phyloP scores from a whole-genome alignment of 2,113 vertebrate species.

The Genyomyrus donnyi region DNA sequence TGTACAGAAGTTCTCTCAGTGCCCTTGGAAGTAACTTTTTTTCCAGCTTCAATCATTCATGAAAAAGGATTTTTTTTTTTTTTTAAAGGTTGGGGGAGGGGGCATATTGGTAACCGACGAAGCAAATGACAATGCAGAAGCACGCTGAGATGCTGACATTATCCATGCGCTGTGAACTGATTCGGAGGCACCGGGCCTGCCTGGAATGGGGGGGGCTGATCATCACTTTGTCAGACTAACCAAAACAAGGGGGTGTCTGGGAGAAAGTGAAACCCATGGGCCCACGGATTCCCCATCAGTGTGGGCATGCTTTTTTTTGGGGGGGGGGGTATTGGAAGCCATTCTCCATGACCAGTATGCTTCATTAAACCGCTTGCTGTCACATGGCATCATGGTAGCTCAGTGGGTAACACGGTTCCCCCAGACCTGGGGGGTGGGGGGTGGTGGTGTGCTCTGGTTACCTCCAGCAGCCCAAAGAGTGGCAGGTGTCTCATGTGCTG shows the following conservation, averaged over 20 bases:
- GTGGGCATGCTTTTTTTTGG: not conserved
- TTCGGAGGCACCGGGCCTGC: not conserved
- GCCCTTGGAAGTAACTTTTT: constrained; percentile 10
- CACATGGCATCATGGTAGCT: not conserved
- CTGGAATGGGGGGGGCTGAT: not conserved
- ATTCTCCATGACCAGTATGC: not conserved
- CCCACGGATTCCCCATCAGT: not conserved
- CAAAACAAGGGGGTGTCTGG: not conserved
- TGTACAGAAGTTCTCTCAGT: constrained; percentile 15
- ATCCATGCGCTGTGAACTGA: not conserved
- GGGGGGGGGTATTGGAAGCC: not conserved
- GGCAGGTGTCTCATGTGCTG: not conserved
- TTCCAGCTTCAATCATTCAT: constrained; percentile 28
- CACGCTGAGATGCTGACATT: not conserved
- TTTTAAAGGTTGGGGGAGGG: not conserved
- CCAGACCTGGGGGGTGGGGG: not conserved
- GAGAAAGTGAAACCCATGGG: not conserved
- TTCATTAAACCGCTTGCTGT: not conserved
- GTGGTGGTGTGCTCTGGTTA: not conserved
- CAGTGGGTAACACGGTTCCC: not conserved
- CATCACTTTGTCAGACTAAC: not conserved
- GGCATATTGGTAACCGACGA: not conserved
- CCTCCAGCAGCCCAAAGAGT: not conserved
- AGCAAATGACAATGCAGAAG: not conserved
- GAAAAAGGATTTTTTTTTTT: not conserved